Evolutionary conservation across 2,888 invertebrate genomes (phyloP).

Genomic region (Willowsia nigromaculata): DNA sequence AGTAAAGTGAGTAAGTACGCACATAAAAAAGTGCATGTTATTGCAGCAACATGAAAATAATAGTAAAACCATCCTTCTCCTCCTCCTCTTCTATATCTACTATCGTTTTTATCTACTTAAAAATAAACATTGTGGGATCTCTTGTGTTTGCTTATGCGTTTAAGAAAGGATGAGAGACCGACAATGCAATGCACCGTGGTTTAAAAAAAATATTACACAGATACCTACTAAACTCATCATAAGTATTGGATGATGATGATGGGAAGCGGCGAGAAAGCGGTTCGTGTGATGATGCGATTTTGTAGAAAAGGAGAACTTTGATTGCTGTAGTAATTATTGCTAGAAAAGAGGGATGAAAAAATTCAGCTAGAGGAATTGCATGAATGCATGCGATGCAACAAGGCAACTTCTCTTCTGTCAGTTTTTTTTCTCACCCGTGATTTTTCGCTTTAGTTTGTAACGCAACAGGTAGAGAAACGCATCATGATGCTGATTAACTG

Average conservation of each 20-base stretch:
- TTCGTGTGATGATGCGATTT: constrained; percentile 31
- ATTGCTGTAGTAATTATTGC: constrained; percentile 34
- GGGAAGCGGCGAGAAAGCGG: constrained; percentile 25
- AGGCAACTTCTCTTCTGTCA: neutral
- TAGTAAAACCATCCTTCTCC: neutral
- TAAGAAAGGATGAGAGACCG: neutral
- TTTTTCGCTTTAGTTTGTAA: neutral
- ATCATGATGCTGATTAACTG: neutral
- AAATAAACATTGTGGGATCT: constrained; percentile 16
- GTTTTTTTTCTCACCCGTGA: constrained; percentile 17
- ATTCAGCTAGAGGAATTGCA: neutral
- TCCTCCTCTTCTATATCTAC: neutral
- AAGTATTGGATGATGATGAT: neutral
- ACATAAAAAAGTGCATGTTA: neutral
- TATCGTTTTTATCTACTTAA: neutral
- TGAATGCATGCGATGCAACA: constrained; percentile 9
- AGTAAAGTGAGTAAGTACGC: neutral
- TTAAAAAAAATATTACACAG: neutral
- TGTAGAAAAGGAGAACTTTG: constrained; percentile 14
- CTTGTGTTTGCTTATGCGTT: neutral
- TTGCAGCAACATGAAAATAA: neutral
- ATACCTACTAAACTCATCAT: neutral
- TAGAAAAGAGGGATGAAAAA: constrained; percentile 13
- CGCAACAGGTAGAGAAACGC: neutral
- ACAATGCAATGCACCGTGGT: neutral